Conservation (phyloP, 2,888 invertebrate species). For the Eustalomyia histrio region DNA sequence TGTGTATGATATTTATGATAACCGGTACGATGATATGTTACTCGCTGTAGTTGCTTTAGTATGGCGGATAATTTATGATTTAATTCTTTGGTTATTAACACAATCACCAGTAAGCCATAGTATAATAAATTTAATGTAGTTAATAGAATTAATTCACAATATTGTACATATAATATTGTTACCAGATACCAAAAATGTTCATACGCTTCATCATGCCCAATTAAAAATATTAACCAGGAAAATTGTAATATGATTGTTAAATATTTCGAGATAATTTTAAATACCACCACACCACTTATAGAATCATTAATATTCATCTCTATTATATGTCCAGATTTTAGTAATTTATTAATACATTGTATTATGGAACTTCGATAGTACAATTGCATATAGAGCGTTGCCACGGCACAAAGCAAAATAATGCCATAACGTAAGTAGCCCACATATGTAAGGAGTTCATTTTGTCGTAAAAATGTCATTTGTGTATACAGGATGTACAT, state of each 20-base stretch:
- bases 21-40: conserved; percentile 50
- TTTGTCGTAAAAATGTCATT: conserved; percentile 70
- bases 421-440: conserved; percentile 70
- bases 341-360: conserved; percentile 69
- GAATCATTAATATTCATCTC: conserved; percentile 19
- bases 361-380: conserved; percentile 66
- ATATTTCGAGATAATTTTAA: conserved; percentile 51
- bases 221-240: conserved; percentile 62
- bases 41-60: conserved; percentile 16
- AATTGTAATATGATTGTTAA: conserved; percentile 58
- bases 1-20: conserved; percentile 28
- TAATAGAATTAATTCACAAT: conserved; percentile 70
- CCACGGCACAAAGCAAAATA: conserved; percentile 66
- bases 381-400: conserved; percentile 70
- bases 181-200: conserved; percentile 51
- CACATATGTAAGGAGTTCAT: conserved; percentile 69
- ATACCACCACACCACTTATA: conserved; percentile 23
- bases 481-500: conserved; percentile 64
- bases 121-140: conserved; percentile 70
- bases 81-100: conserved; percentile 68
- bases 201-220: conserved; percentile 57
- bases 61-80: conserved; percentile 67
- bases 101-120: conserved; percentile 67
- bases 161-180: conserved; percentile 67
- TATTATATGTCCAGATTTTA: conserved; percentile 40